These are phyloP conservation scores for Leucoraja erinaceus DNA, from an alignment of 2,113 vertebrate genomes.

Conservation along the genomic window DNA sequence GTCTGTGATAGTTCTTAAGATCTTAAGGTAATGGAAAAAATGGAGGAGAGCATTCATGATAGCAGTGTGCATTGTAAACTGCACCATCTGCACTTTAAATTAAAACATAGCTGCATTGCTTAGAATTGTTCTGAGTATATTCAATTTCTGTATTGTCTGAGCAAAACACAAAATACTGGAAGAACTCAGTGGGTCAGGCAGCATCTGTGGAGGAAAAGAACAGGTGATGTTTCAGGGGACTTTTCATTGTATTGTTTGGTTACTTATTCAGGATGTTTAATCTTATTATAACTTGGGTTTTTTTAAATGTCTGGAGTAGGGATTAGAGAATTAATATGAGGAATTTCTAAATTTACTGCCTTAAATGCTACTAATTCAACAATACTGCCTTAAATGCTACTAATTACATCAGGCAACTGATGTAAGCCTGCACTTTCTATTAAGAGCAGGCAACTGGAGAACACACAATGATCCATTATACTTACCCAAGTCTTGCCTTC, in stretches of 20 bases:
- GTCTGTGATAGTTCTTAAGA: background rate
- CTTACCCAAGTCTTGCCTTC: slow-evolving; percentile 87
- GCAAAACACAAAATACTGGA: no score
- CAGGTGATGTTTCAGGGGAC: no score
- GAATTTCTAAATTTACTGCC: background rate
- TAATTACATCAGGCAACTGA: no score
- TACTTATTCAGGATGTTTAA: background rate
- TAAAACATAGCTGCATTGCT: background rate
- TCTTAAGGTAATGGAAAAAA: background rate
- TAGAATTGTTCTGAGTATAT: background rate
- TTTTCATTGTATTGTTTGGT: background rate
- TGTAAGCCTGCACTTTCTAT: no score
- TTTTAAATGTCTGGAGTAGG: no score
- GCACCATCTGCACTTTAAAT: background rate
- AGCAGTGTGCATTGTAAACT: background rate
- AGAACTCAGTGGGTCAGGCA: no score
- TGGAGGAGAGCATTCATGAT: background rate
- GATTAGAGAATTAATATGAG: background rate
- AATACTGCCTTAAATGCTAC: no score
- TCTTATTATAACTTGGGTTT: background rate
- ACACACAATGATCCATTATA: slow-evolving; percentile 30
- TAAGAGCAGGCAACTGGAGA: background rate
- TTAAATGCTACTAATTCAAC: no score
- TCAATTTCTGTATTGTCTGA: background rate
- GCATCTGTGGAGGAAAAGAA: no score